phyloP scores from a whole-genome alignment of 2,888 invertebrate genomes.

The Ophion ventricosus region DNA sequence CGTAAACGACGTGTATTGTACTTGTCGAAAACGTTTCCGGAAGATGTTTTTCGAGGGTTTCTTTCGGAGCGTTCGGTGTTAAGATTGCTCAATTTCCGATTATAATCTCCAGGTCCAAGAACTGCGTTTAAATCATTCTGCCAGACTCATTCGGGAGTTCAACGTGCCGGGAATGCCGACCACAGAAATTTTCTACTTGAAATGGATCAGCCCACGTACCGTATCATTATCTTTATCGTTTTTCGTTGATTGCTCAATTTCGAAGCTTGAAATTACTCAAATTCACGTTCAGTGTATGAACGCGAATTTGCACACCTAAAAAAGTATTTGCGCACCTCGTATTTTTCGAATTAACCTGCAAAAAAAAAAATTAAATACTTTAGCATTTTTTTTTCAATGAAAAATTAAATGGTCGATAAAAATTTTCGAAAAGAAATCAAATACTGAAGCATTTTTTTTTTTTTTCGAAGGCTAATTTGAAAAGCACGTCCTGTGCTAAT shows the following conservation, averaged over 20 bases:
- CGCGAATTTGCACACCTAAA: no score
- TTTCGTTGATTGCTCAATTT: constrained; percentile 63
- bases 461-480: no score
- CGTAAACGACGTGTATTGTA: constrained; percentile 24
- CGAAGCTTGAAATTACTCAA: constrained; percentile 59
- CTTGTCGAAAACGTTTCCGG: constrained; percentile 46
- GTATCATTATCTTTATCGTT: constrained; percentile 49
- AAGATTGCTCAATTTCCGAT: constrained; percentile 62
- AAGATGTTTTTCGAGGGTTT: constrained; percentile 32
- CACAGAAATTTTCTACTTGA: constrained; percentile 54
- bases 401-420: no score
- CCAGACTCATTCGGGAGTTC: constrained; percentile 49
- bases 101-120: constrained; percentile 42
- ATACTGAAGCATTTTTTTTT: no score
- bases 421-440: no score
- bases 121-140: constrained; percentile 46
- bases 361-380: no score
- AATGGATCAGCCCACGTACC: constrained; percentile 49
- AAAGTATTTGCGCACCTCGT: not conserved
- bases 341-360: no score
- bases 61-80: constrained; percentile 42
- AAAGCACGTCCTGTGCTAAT: no score
- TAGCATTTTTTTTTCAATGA: no score
- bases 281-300: constrained; percentile 34
- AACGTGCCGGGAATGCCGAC: constrained; percentile 50